Percentiles rank a stretch among this genome's conserved stretches.
Conservation (phyloP, 1,140 invertebrate genomes). For the Nephila pilipes region DNA sequence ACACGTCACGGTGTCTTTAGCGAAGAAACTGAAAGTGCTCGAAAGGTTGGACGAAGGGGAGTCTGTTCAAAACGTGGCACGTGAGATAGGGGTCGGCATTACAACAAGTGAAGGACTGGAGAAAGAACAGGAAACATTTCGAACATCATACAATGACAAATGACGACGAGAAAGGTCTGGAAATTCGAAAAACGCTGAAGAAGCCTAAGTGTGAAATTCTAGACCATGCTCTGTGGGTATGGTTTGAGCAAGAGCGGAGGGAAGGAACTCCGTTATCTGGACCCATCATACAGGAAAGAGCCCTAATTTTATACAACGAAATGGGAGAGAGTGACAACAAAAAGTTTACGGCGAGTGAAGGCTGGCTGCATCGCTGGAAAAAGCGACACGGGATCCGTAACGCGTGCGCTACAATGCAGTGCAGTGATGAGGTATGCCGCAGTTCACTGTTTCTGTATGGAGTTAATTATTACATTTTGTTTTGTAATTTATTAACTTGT, state of each 20-base stretch:
- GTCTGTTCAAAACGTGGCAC: neutral
- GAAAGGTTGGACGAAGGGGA: neutral
- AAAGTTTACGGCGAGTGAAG: neutral
- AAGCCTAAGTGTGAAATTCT: neutral
- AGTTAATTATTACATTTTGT: too few species aligned
- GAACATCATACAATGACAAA: neutral
- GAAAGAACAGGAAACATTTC: neutral
- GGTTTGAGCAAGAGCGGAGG: neutral
- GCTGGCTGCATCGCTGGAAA: neutral
- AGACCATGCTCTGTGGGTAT: neutral
- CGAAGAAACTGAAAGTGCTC: conserved; percentile 9
- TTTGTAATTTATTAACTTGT: too few species aligned
- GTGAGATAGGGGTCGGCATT: neutral
- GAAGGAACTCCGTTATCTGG: neutral
- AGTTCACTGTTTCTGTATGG: too few species aligned
- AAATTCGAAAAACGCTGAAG: neutral
- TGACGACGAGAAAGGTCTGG: neutral
- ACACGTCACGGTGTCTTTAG: neutral
- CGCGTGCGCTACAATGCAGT: too few species aligned
- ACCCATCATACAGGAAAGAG: neutral
- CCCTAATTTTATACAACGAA: neutral
- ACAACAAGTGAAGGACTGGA: neutral
- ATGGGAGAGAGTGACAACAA: neutral
- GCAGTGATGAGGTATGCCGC: too few species aligned
- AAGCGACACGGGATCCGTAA: neutral